Evolutionary conservation across 23 tunicate species (phyloP).

Genomic region (Pegea sp.): DNA sequence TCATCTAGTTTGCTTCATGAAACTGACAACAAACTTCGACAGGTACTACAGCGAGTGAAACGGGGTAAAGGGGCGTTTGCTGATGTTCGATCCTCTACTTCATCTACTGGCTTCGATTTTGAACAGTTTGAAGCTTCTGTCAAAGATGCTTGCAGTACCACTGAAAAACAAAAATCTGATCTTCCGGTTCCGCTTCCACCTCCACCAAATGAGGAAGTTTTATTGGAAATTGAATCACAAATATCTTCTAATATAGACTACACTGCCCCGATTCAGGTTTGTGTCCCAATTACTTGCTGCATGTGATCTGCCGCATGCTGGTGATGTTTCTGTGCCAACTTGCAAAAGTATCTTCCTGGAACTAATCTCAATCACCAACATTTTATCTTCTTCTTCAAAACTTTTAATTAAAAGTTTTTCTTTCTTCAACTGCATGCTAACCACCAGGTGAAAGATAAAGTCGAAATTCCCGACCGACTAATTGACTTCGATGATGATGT

Average conservation of each 20-base stretch:
- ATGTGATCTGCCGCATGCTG: conserved; percentile 6
- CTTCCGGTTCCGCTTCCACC: neutral
- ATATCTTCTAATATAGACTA: too few relatives aligned
- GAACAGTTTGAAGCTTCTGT: conserved; percentile 18
- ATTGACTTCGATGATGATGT: conserved; percentile 56
- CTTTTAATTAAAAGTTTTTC: too few relatives aligned
- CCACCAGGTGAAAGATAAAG: conserved; percentile 76
- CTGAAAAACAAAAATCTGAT: neutral
- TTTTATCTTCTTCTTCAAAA: conserved; percentile 1
- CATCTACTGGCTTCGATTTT: conserved; percentile 28
- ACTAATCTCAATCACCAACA: too few relatives aligned
- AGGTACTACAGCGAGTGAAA: conserved; percentile 82
- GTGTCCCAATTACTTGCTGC: too few relatives aligned
- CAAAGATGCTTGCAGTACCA: neutral
- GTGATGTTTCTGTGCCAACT: too few relatives aligned
- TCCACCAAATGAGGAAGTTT: conserved; percentile 17
- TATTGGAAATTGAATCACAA: too few relatives aligned
- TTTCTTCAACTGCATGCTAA: too few relatives aligned
- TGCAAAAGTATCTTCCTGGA: too few relatives aligned
- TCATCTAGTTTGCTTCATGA: too few relatives aligned
- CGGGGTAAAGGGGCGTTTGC: conserved; percentile 32
- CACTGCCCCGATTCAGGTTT: too few relatives aligned
- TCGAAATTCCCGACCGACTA: conserved; percentile 70
- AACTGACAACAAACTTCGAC: neutral
- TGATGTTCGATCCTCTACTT: too few relatives aligned